These are phyloP conservation scores for Thyatira batis DNA, from an alignment of 2,888 invertebrate species.

Conservation along the genomic window DNA sequence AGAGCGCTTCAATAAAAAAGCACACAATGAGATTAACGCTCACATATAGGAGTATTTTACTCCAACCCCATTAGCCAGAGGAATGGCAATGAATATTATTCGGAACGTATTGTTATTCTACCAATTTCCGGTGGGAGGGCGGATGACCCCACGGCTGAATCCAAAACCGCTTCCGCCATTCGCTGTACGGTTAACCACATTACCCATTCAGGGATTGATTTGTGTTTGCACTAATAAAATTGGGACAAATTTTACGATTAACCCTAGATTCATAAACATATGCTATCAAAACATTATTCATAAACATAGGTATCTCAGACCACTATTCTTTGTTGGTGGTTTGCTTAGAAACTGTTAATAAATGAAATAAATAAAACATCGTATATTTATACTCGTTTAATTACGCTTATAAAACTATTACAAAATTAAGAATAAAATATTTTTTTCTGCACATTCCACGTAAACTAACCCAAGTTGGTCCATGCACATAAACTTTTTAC, in stretches of 20 bases:
- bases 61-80: constrained; percentile 8
- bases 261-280: too few relatives aligned
- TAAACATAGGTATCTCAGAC: too few relatives aligned
- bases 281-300: too few relatives aligned
- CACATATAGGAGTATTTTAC: not conserved
- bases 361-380: too few relatives aligned
- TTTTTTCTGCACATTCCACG: too few relatives aligned
- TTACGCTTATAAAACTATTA: too few relatives aligned
- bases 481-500: too few relatives aligned
- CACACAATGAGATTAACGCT: not conserved
- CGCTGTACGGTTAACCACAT: constrained; percentile 35
- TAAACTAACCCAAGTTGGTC: too few relatives aligned
- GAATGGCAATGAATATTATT: constrained; percentile 45
- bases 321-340: too few relatives aligned
- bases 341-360: too few relatives aligned
- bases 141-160: constrained; percentile 19
- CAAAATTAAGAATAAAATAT: too few relatives aligned
- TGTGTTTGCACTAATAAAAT: constrained; percentile 31
- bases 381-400: too few relatives aligned
- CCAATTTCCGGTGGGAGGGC: constrained; percentile 44
- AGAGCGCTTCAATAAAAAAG: not conserved
- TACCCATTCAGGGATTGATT: constrained; percentile 42
- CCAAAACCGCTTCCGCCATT: constrained; percentile 19
- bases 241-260: constrained; percentile 16
- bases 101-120: constrained; percentile 44